Percentiles rank a stretch among this genome's conserved stretches.
Conservation (phyloP, 2,888 invertebrate genomes). For the Tenthredo mesomela region DNA sequence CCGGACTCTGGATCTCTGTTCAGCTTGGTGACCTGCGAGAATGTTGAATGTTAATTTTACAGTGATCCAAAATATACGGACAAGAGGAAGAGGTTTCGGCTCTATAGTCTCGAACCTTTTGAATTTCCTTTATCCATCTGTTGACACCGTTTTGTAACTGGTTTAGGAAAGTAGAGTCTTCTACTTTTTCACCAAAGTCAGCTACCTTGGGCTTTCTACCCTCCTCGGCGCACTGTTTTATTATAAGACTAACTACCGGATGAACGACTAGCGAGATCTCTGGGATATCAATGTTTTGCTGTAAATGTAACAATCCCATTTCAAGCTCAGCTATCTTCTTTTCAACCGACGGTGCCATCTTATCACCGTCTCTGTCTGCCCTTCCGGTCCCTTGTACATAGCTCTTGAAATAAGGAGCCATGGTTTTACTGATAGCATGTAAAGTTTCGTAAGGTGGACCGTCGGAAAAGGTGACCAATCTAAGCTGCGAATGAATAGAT, state of each 20-base stretch:
- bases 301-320: constrained; percentile 98
- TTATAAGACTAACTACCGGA: constrained; percentile 91
- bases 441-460: constrained; percentile 99
- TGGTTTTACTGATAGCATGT: constrained; percentile 96
- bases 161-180: constrained; percentile 98
- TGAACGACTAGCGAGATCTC: constrained; percentile 98
- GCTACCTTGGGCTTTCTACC: constrained; percentile 95
- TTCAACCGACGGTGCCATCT: constrained; percentile 99
- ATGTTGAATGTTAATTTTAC: background rate
- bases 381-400: constrained; percentile 98
- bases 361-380: constrained; percentile 98
- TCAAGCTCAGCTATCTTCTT: constrained; percentile 99
- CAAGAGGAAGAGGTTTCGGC: background rate
- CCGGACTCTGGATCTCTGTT: constrained; percentile 99
- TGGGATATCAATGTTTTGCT: constrained; percentile 99
- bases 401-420: constrained; percentile 99
- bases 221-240: constrained; percentile 96
- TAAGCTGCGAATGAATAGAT: constrained; percentile 94
- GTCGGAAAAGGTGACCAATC: constrained; percentile 95
- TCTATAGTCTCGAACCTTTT: constrained; percentile 84
- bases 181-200: constrained; percentile 97
- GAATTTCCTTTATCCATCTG: constrained; percentile 99
- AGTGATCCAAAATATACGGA: background rate
- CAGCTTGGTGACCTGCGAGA: constrained; percentile 92
- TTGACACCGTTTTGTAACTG: constrained; percentile 98